Evolutionary conservation across 2,888 invertebrate species (phyloP), one percentile per base, ranked within the genome.

Genomic region (Rotaria socialis): DNA sequence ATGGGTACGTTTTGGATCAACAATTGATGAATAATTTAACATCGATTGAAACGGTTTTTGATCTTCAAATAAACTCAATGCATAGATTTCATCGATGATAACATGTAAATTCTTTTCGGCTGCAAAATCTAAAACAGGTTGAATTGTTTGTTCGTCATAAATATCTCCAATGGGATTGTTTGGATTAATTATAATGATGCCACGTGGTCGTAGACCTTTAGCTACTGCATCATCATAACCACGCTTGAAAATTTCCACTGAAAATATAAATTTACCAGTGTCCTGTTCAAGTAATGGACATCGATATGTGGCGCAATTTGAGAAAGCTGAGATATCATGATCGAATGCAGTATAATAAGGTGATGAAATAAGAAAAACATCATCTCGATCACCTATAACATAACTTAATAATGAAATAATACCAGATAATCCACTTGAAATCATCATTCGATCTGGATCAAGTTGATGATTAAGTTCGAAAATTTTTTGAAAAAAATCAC

Each of bases 31-130:
- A n/a, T 80, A 80, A n/a, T n/a, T 80, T 80, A 80, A 80, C 8
- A 80, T 47, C 14, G 75, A 80, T 47, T 43, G 75, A 80, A 80
- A 80, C 7, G 43, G 22, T 80, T 47, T 47, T 80, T 47, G 6
- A 80, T 41, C 16, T 43, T 41, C 47, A 47, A 41, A 80, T 80
- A 47, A 47, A 47, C 75, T 80, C 14, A 80, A 80, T 80, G 75
- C 75, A 80, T 80, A 80, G 22, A 80, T 80, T 80, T 80, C 75
- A 80, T 80, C 75, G 6, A 80, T 47, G 47, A 80, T 80, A 47
- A 80, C 75, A 47, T 80, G 75, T 80, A 80, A n/a, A 24, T 80
- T 43, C 27, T 80, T 80, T 24, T 80, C 47, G 22, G 75, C 75
- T 43, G 75, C 75, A 80, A 43, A 80, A 10, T 80, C 75, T 80